These are phyloP conservation scores for Brotogeris chrysoptera DNA, from an alignment of 2,797 vertebrate species.

Conservation along the genomic window DNA sequence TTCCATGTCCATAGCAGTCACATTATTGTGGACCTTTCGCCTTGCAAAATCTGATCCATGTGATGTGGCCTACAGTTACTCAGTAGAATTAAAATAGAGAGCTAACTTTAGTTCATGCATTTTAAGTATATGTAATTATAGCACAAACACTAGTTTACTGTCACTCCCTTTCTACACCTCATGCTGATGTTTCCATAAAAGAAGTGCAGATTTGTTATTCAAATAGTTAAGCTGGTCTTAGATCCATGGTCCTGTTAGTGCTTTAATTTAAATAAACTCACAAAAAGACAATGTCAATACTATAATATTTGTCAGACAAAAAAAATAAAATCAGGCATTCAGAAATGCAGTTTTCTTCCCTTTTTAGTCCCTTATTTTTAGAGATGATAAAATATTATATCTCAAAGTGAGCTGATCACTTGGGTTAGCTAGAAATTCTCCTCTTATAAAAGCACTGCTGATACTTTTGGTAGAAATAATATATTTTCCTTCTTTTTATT, in stretches of 20 bases:
- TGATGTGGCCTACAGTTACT: background rate
- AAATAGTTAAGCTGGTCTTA: constrained; percentile 12
- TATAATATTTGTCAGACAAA: background rate
- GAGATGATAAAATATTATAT: constrained; percentile 30
- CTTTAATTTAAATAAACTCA: background rate
- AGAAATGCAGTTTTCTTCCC: background rate
- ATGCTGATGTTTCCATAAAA: constrained; percentile 14
- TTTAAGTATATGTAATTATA: constrained; percentile 27
- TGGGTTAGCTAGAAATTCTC: constrained; percentile 21
- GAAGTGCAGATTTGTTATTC: constrained; percentile 32
- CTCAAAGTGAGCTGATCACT: constrained; percentile 2
- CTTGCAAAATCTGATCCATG: background rate
- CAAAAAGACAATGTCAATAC: background rate
- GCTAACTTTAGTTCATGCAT: background rate
- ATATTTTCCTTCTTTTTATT: background rate
- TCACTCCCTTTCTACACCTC: constrained; percentile 28
- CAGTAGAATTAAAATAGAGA: background rate
- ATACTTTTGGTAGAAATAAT: constrained; percentile 41
- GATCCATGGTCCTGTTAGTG: background rate
- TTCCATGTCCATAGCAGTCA: background rate
- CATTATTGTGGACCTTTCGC: background rate
- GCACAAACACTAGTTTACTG: constrained; percentile 10
- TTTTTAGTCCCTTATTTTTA: constrained; percentile 7
- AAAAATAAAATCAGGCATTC: background rate
- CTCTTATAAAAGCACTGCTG: constrained; percentile 16